These are phyloP conservation scores for Plecturocebus donacophilus DNA, from an alignment of 2,113 vertebrate genomes.

Conservation along the genomic window DNA sequence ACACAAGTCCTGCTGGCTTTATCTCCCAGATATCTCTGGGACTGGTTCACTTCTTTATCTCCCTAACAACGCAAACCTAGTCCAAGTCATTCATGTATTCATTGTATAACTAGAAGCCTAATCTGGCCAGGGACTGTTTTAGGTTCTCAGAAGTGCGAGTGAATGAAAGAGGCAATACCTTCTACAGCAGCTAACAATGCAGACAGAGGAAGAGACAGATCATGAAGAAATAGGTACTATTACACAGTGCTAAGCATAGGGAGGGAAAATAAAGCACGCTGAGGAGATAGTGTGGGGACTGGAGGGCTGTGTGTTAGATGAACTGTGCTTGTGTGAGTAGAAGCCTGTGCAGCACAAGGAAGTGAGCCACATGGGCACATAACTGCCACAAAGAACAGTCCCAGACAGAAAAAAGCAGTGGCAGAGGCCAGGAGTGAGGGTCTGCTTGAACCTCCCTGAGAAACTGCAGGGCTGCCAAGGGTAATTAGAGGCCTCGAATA, in stretches of 20 bases:
- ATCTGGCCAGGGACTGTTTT: background rate
- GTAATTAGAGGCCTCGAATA: background rate
- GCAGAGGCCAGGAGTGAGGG: background rate
- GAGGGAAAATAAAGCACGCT: background rate
- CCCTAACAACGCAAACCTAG: background rate
- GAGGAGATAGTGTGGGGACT: background rate
- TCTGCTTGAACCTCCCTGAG: background rate
- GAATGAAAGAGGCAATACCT: background rate
- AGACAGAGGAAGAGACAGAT: background rate
- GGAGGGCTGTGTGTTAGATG: background rate
- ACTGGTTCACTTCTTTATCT: background rate
- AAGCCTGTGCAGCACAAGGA: background rate
- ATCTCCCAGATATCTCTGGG: background rate
- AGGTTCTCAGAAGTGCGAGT: background rate
- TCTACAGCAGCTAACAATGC: background rate
- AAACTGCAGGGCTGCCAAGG: background rate
- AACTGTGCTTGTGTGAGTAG: background rate
- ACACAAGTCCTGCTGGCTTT: background rate
- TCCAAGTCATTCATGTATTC: background rate
- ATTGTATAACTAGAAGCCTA: background rate
- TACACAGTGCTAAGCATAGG: background rate
- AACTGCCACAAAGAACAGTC: background rate
- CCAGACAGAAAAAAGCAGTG: background rate
- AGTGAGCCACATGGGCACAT: background rate
- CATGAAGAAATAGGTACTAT: background rate